Base-by-base conservation (phyloP, 64 coral and sea anemone genomes). In the Stichodactyla mertensii region DNA sequence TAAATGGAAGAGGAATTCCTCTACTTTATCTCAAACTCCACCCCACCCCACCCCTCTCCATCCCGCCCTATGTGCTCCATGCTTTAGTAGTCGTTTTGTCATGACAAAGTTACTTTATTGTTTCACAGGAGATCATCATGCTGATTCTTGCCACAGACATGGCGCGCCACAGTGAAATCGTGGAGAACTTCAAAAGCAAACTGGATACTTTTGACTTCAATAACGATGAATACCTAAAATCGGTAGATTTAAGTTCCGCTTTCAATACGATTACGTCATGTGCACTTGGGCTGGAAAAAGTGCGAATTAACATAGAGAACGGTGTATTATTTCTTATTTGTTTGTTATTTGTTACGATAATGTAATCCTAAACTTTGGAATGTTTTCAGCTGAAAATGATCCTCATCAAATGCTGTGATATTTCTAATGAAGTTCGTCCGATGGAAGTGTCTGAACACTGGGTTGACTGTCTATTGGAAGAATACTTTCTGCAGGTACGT, bases 361-460 rank as follows among this genome's bases (percentile, higher is more conserved):
- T 4, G 36, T 45, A 45, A 45, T 45, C 36, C 36, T 45, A 45
- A 45, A 45, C 36, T 45, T 45, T 45, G 36, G 36, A 45, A 1
- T 45, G 36, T 27, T 53, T 66, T 28, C 66, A 93, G 92, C 78
- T 93, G 28, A 93, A 93, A 88, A 93, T 90, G 88, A 90, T 93
- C 81, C 88, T 93, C 6, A 93, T 93, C 23, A 93, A 93, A 81
- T 93, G 92, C 56, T 93, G 92, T 59, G 92, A 93, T 53, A 93
- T 90, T 83, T 93, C 92, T 22, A 93, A 93, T 82, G 92, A 93
- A 90, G 92, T 93, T 64, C 92, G 92, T n/a, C 92, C 92, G 7
- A 90, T 86, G 19, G 83, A 90, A 64, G 92, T 93, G 10, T 90
- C 92, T 7, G 92, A 93, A 16, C 92, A 85, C 31, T 93, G 92